phyloP scores from a whole-genome alignment of 2,888 invertebrate genomes.

The Nomada fabriciana region DNA sequence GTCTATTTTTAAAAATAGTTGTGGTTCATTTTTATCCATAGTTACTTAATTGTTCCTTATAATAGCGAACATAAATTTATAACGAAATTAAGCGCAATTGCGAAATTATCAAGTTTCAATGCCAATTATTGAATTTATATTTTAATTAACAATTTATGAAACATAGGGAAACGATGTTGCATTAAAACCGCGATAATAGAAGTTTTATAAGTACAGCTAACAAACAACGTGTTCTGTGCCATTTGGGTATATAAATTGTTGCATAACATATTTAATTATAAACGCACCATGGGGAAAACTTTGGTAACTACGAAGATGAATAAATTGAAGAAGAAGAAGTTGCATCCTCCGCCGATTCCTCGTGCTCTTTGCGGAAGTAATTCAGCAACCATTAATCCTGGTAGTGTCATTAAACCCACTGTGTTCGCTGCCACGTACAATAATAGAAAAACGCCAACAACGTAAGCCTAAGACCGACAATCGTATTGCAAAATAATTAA shows the following conservation, averaged over 20 bases:
- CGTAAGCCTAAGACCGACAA: constrained; percentile 75
- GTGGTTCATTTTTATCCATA: no score
- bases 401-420: constrained; percentile 90
- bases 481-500: background rate
- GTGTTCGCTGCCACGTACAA: constrained; percentile 91
- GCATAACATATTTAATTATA: background rate
- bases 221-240: no score
- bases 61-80: no score
- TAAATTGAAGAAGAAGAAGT: constrained; percentile 90
- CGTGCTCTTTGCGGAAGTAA: constrained; percentile 90
- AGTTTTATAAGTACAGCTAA: no score
- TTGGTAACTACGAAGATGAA: constrained; percentile 89
- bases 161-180: background rate
- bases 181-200: no score
- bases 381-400: constrained; percentile 91
- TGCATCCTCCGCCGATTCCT: constrained; percentile 90
- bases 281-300: constrained; percentile 88
- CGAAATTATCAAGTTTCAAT: no score
- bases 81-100: no score
- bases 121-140: no score
- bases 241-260: no score
- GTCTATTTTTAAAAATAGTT: no score
- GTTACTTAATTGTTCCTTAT: no score
- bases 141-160: no score
- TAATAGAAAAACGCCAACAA: constrained; percentile 86